phyloP scores from a whole-genome alignment of 2,113 vertebrate species.

The Casuarius casuarius region DNA sequence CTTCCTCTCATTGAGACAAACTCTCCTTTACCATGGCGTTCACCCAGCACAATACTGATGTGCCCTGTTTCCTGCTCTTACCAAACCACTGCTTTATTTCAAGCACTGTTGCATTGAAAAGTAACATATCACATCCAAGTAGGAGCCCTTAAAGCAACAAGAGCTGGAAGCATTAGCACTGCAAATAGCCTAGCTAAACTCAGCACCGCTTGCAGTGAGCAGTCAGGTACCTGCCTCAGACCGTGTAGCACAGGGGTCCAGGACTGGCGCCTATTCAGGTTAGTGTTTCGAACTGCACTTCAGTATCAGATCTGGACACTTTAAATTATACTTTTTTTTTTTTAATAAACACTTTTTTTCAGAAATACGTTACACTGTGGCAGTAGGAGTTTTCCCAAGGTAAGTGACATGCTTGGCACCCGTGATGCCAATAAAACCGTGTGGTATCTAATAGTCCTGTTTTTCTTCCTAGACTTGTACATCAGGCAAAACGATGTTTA shows the following conservation, averaged over 20 bases:
- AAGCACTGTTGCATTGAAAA: neutral
- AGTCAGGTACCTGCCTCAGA: neutral
- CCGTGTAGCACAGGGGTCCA: accelerated
- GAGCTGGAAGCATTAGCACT: neutral
- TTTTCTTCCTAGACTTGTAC: neutral
- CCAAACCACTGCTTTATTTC: neutral
- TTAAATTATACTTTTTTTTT: accelerated
- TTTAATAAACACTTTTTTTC: neutral
- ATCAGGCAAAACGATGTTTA: neutral
- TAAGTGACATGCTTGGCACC: neutral
- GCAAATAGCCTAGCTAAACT: neutral
- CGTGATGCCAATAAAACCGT: accelerated
- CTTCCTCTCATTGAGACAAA: neutral
- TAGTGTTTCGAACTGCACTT: accelerated
- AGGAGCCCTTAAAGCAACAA: neutral
- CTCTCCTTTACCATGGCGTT: neutral
- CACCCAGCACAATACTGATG: neutral
- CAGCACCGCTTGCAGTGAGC: accelerated
- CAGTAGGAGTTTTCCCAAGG: neutral
- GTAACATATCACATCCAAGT: neutral
- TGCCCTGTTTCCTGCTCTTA: neutral
- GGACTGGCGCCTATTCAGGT: accelerated
- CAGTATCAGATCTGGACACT: accelerated
- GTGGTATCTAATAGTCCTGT: accelerated
- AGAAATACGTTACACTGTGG: neutral